Evolutionary conservation across 2,888 invertebrate species (phyloP), one percentile per base, ranked within the genome.

Genomic region (Gymnoscelis rufifasciata): DNA sequence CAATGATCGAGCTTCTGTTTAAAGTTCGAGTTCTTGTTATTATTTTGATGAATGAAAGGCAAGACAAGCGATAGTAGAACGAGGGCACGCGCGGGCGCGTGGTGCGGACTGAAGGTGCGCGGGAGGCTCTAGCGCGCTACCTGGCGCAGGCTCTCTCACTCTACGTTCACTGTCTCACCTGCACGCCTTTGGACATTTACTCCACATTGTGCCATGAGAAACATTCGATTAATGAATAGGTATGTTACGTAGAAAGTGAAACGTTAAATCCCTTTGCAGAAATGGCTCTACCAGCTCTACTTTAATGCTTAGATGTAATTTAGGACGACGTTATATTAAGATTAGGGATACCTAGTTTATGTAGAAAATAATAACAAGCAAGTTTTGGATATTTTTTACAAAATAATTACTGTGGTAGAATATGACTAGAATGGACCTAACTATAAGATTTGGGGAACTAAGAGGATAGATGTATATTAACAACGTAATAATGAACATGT

Each of bases 81-180:
- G 77, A 77, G 77, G 71, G 71, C 74, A 81, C 79, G 74, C 82
- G 74, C 75, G 75, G 68, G 71, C 77, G 79, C 79, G 70, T 68
- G 71, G 64, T 62, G 71, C 60, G 64, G 71, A 78, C 82, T 80
- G 79, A 35, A 35, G 71, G 68, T 56, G 71, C 76, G 74, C 68
- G 60, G 53, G 59, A 51, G 45, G 45, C 42, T 51, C 31, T 38
- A 42, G 30, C 61, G 67, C 74, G 69, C 72, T 76, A 78, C 78
- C 76, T 74, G 75, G 35, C 59, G 71, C 52, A 78, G 79, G 74
- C 74, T 78, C 64, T 69, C 83, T 65, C 74, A 67, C 76, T 82
- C 77, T 74, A 62, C 62, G 69, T 59, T 57, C 60, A 60, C 60
- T 47, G 59, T 75, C 71, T 76, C 70, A 74, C 79, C 71, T 74